Evolutionary conservation across 2,888 invertebrate species (phyloP).

Genomic region (Busseola fusca): DNA sequence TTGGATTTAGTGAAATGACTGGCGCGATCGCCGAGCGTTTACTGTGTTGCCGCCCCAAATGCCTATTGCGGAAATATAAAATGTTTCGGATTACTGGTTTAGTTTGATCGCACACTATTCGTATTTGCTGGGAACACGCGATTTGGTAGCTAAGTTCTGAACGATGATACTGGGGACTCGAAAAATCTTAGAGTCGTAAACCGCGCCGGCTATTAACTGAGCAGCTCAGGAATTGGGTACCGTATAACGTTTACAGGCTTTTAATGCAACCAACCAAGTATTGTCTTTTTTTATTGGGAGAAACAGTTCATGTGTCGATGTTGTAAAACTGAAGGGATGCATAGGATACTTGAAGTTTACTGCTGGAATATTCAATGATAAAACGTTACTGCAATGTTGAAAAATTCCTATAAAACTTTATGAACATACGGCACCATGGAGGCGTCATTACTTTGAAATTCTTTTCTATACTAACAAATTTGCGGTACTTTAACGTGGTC

Average conservation of each 20-base stretch:
- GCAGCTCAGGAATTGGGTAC: conserved; percentile 60
- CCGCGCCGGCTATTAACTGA: conserved; percentile 57
- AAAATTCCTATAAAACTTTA: conserved; percentile 34
- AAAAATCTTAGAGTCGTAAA: conserved; percentile 65
- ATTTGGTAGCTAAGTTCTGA: conserved; percentile 65
- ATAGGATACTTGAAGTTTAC: conserved; percentile 56
- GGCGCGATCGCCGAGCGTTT: conserved; percentile 79
- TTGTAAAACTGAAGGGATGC: conserved; percentile 55
- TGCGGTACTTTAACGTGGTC: conserved; percentile 15
- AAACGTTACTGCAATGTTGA: conserved; percentile 39
- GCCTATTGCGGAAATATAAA: conserved; percentile 83
- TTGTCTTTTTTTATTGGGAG: conserved; percentile 59
- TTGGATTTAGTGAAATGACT: conserved; percentile 88
- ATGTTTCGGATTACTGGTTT: conserved; percentile 76
- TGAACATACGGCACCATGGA: conserved; percentile 6
- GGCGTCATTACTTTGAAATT: conserved; percentile 22
- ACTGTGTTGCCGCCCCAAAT: conserved; percentile 76
- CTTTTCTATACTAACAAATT: conserved; percentile 20
- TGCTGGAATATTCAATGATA: conserved; percentile 33
- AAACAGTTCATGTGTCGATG: conserved; percentile 57
- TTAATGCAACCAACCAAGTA: conserved; percentile 64
- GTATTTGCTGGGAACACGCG: conserved; percentile 73
- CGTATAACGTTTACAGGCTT: conserved; percentile 60
- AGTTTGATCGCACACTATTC: conserved; percentile 73
- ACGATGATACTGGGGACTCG: conserved; percentile 62